These are phyloP conservation scores for Brienomyrus longianalis DNA, from an alignment of 2,113 vertebrate species.

Conservation along the genomic window DNA sequence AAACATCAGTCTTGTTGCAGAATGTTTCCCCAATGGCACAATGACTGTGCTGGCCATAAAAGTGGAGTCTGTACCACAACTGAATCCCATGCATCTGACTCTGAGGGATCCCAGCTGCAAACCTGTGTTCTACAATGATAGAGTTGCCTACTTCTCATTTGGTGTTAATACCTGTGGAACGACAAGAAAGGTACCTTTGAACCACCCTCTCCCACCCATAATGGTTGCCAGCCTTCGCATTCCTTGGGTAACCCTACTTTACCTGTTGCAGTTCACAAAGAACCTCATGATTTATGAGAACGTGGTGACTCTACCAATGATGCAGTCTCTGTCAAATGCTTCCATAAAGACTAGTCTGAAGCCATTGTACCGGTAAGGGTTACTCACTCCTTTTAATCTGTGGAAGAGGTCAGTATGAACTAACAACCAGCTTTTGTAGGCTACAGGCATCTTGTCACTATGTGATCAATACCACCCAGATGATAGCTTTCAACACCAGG, in stretches of 20 bases:
- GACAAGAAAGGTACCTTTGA: slow-evolving; percentile 44
- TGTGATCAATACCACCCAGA: slow-evolving; percentile 35
- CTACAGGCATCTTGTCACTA: slow-evolving; percentile 52
- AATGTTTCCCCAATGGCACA: slow-evolving; percentile 59
- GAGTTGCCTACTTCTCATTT: slow-evolving; percentile 53
- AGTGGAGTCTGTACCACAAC: slow-evolving; percentile 44
- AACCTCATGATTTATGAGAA: slow-evolving; percentile 57
- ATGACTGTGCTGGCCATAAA: slow-evolving; percentile 53
- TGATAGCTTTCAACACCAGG: slow-evolving; percentile 34
- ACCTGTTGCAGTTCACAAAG: slow-evolving; percentile 44
- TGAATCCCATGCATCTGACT: slow-evolving; percentile 43
- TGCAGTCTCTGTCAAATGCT: not conserved
- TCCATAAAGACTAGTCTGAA: not conserved
- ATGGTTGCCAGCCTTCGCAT: not conserved
- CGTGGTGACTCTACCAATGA: slow-evolving; percentile 44
- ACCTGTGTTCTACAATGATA: slow-evolving; percentile 46
- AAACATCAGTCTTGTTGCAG: slow-evolving; percentile 29
- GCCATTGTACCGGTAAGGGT: slow-evolving; percentile 38
- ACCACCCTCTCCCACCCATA: not conserved
- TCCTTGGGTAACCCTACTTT: not conserved
- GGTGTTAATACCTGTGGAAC: slow-evolving; percentile 55
- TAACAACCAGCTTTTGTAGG: slow-evolving; percentile 26
- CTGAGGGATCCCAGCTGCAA: slow-evolving; percentile 50
- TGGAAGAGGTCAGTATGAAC: not conserved
- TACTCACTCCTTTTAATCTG: not conserved